Evolutionary conservation across 2,113 vertebrate species (phyloP), one percentile per base, ranked within the genome.

Genomic region (Taurulus bubalis): DNA sequence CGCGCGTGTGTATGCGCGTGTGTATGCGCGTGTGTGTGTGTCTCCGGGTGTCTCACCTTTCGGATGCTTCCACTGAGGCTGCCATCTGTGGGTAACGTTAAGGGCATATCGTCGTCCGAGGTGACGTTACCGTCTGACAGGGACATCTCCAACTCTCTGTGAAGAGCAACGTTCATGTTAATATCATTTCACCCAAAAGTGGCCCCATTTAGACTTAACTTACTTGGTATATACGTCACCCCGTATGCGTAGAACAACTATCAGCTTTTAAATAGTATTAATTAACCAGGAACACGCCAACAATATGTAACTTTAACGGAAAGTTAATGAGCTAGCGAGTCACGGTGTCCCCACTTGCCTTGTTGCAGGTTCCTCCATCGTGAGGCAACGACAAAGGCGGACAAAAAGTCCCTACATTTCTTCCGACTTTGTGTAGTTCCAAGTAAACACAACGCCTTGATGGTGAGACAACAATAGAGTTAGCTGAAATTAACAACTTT

Each of bases 101-200:
- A 3, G 1, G 88, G 83, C 76, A 85, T 45, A 2, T 94, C 94
- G 16, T 94, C 93, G 49, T 92, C 93, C 74, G 91, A 93, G 2
- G 58, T 83, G 12, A 58, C 24, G 55, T 26, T 58, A 0, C 85
- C 79, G 51, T 93, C 91, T 65, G 92, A 92, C 88, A 88, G 84
- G 15, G 85, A 88, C 89, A 89, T 91, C 59, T 90, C 91, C 3
- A 75, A 36, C 47, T 86, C 87, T 75, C 83, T 92, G 62, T 24
- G 49, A 20, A 62, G 1, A 34, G 60, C 47, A 28, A 16, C 49
- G 20, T 15, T 58, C 11, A 58, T n/a, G 6, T 40, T 34, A 69
- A 5, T 30, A 15, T 53, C 32, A 26, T 58, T 83, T 63, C 16
- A 55, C 14, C 47, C n/a, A 18, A 42, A 75, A 11, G 22, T 7